phyloP scores from a whole-genome alignment of 2,113 vertebrate genomes.

The Pseudopipra pipra region DNA sequence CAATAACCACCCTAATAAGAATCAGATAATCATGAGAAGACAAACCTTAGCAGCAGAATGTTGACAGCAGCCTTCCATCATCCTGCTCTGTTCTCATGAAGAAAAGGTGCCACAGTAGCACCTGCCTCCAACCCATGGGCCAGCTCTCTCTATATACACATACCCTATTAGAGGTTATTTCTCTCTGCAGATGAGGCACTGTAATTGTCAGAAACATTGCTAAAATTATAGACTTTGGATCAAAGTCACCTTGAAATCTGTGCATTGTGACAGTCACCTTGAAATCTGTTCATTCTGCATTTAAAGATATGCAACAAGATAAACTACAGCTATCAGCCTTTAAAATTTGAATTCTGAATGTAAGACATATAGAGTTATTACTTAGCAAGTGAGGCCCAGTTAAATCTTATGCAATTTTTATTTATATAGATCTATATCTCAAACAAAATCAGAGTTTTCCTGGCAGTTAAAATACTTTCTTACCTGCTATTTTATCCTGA shows the following conservation, averaged over 20 bases:
- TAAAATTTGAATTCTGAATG: background rate
- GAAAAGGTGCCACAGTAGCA: background rate
- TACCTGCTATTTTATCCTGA: background rate
- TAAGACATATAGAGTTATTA: background rate
- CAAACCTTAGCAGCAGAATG: background rate
- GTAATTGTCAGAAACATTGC: background rate
- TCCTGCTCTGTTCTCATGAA: background rate
- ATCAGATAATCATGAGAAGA: background rate
- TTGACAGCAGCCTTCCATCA: background rate
- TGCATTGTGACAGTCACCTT: background rate
- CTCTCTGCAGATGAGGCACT: background rate
- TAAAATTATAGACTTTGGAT: background rate
- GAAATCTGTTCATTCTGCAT: background rate
- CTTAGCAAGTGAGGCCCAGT: background rate
- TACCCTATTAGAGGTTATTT: background rate
- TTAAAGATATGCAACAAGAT: background rate
- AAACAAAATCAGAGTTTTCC: background rate
- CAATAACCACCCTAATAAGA: background rate
- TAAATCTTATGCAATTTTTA: background rate
- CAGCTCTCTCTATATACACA: accelerated
- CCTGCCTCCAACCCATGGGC: too few species aligned
- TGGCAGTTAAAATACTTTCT: background rate
- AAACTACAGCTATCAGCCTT: background rate
- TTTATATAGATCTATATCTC: background rate
- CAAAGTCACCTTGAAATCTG: too few species aligned